Percentiles rank a stretch among this genome's conserved stretches.
These are phyloP conservation scores for Xiphias gladius DNA, from an alignment of 2,113 vertebrate species.

Conservation along the genomic window DNA sequence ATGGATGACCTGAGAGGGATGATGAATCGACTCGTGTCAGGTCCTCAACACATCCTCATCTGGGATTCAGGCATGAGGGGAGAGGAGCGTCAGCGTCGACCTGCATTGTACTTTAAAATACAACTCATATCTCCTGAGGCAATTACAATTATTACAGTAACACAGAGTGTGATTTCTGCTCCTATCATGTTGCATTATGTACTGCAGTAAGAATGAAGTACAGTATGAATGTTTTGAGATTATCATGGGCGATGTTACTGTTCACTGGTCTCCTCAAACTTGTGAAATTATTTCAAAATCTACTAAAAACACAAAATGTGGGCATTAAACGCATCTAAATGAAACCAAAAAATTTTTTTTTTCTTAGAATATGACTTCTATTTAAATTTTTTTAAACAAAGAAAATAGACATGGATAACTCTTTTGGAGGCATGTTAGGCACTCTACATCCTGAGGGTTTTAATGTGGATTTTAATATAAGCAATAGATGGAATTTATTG, in stretches of 20 bases:
- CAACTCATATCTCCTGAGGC: constrained; percentile 34
- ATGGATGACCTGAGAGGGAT: constrained; percentile 71
- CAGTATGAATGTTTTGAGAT: background rate
- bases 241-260: background rate
- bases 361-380: too few species aligned
- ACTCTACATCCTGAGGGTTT: background rate
- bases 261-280: background rate
- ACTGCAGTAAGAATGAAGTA: background rate
- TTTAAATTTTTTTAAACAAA: too few species aligned
- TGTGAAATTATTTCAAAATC: background rate
- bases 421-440: too few species aligned
- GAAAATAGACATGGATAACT: too few species aligned
- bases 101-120: constrained; percentile 49
- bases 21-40: constrained; percentile 71
- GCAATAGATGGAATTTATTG: background rate
- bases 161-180: background rate
- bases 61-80: constrained; percentile 59
- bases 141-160: background rate
- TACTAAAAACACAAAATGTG: background rate
- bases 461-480: background rate
- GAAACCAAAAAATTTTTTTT: too few species aligned
- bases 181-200: background rate
- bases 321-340: too few species aligned
- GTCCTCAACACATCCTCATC: constrained; percentile 65
- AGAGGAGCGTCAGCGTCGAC: constrained; percentile 49